A percentile compares a stretch with the other conserved stretches of the same genome.
Conservation (phyloP, 2,797 vertebrate species). For the Melopsittacus undulatus region DNA sequence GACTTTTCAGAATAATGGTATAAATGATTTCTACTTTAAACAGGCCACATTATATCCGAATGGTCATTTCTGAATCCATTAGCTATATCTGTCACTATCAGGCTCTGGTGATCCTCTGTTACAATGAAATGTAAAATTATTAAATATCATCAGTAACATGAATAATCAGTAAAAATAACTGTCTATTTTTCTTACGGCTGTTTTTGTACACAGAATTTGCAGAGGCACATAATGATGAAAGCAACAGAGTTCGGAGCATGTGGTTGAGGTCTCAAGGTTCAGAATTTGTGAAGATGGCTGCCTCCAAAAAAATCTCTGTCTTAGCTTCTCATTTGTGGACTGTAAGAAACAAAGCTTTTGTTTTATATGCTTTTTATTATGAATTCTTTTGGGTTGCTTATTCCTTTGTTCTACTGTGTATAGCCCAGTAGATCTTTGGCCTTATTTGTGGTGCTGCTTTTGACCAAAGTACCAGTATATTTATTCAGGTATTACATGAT, state of each 20-base stretch:
- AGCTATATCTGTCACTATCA: background rate
- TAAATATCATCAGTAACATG: background rate
- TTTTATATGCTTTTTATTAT: background rate
- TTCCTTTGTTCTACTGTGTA: background rate
- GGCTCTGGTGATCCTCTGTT: background rate
- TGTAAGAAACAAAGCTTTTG: background rate
- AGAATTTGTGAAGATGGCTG: rapidly evolving
- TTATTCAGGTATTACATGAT: background rate
- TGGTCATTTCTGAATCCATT: background rate
- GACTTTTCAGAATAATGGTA: background rate
- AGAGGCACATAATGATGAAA: rapidly evolving
- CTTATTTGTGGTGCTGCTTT: background rate
- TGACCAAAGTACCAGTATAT: background rate
- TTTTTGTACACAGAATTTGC: background rate
- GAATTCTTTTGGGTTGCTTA: background rate
- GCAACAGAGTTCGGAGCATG: background rate
- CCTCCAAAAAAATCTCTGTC: background rate
- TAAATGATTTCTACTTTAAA: background rate
- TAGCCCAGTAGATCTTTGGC: background rate
- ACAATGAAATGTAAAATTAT: background rate
- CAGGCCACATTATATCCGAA: background rate
- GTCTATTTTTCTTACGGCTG: background rate
- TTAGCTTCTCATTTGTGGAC: background rate
- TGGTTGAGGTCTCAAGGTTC: background rate
- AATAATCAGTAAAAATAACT: background rate